Evolutionary conservation across 2,888 invertebrate genomes (phyloP).

Genomic region (Oscheius myriophilus): DNA sequence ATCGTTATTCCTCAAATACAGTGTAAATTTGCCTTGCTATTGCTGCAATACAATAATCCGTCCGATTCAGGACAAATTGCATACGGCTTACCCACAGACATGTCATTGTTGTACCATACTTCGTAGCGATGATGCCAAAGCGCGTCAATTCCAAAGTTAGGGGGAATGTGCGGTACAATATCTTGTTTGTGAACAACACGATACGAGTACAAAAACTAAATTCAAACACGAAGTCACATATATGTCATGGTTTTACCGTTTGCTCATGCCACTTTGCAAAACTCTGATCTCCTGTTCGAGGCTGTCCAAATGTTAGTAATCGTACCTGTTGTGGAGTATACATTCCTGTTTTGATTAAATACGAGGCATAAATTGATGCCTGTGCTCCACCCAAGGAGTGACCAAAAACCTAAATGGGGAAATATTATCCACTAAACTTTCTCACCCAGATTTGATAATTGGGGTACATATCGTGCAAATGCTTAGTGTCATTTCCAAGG

Average conservation of each 20-base stretch:
- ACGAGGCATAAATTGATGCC: constrained; percentile 45
- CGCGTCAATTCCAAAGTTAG: constrained; percentile 1
- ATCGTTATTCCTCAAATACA: no score
- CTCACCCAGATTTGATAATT: constrained; percentile 45
- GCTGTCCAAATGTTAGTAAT: constrained; percentile 54
- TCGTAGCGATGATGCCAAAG: constrained; percentile 21
- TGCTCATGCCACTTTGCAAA: constrained; percentile 41
- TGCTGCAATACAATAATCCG: not conserved
- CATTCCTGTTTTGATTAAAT: constrained; percentile 36
- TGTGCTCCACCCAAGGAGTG: constrained; percentile 55
- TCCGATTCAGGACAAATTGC: not conserved
- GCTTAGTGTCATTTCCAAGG: constrained; percentile 30
- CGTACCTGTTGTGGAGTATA: constrained; percentile 36
- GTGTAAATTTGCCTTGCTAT: not conserved
- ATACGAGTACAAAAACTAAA: constrained; percentile 19
- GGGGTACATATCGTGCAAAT: constrained; percentile 35
- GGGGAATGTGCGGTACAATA: constrained; percentile 18
- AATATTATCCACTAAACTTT: not conserved
- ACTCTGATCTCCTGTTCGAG: constrained; percentile 47
- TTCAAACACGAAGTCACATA: not conserved
- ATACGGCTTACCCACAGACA: not conserved
- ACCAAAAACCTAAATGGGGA: constrained; percentile 17
- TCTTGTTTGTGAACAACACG: constrained; percentile 7
- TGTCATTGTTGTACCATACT: constrained; percentile 8
- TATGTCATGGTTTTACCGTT: not conserved